phyloP scores from a whole-genome alignment of 2,888 invertebrate species.

The Caenorhabditis imperialis region DNA sequence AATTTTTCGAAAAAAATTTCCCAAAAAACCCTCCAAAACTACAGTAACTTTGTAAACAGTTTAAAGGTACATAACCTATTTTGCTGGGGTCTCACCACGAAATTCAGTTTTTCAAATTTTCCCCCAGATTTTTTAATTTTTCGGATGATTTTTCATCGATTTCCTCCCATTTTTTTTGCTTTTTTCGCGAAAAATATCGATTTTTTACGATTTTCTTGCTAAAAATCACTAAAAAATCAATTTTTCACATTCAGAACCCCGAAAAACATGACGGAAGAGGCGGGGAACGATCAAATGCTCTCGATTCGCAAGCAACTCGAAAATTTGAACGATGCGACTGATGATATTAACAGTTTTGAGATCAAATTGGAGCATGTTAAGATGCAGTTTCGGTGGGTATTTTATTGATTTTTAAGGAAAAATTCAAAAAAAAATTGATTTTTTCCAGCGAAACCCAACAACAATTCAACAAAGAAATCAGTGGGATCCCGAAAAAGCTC shows the following conservation, averaged over 20 bases:
- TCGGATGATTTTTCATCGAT: not conserved
- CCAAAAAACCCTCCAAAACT: no score
- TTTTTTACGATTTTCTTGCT: no score
- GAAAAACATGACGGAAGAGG: conserved; percentile 33
- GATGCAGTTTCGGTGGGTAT: conserved; percentile 40
- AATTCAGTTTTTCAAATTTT: not conserved
- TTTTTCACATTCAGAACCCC: no score
- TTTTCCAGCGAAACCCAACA: conserved; percentile 50
- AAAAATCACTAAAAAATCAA: no score
- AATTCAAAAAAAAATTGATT: not conserved
- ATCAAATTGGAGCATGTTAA: conserved; percentile 35
- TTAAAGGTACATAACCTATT: no score
- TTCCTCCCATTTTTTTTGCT: not conserved
- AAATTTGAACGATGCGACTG: conserved; percentile 48
- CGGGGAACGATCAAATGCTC: conserved; percentile 27
- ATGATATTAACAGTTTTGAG: conserved; percentile 47
- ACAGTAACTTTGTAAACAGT: no score
- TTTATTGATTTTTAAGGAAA: not conserved
- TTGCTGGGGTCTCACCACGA: no score
- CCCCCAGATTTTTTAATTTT: not conserved
- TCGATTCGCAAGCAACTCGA: conserved; percentile 48
- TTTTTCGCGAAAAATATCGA: not conserved
- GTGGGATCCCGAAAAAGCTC: conserved; percentile 26
- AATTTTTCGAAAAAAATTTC: no score
- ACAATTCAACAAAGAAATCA: conserved; percentile 41